These are phyloP conservation scores for Gobio occitaniae DNA, from an alignment of 2,797 vertebrate genomes.

Conservation along the genomic window DNA sequence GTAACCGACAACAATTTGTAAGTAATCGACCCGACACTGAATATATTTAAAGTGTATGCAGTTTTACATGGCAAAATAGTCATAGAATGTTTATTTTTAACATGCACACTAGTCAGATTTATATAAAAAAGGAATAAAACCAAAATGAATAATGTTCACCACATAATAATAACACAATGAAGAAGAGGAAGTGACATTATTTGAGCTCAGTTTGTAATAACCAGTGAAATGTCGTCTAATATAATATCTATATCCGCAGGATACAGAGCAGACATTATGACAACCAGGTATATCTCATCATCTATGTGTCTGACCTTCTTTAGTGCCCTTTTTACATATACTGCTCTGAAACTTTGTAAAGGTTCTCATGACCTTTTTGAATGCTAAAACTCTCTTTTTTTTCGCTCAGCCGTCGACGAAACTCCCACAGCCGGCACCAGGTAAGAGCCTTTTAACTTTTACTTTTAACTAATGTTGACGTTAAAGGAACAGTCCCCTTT, in stretches of 20 bases:
- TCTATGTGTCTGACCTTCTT: slow-evolving; percentile 4
- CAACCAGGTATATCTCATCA: slow-evolving; percentile 71
- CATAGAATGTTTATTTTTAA: too few species aligned
- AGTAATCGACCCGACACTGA: background rate
- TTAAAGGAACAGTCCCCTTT: too few species aligned
- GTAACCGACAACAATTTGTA: background rate
- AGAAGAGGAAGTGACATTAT: background rate
- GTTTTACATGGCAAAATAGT: background rate
- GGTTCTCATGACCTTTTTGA: slow-evolving; percentile 26
- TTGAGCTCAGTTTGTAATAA: background rate
- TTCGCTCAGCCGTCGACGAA: slow-evolving; percentile 90
- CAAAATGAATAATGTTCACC: background rate
- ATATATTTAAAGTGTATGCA: background rate
- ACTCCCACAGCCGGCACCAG: slow-evolving; percentile 97
- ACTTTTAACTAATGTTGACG: too few species aligned
- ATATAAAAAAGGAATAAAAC: background rate
- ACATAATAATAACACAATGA: background rate
- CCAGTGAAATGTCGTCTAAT: background rate
- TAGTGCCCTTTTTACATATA: slow-evolving; percentile 9
- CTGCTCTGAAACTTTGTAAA: slow-evolving; percentile 35
- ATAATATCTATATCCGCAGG: slow-evolving; percentile 63
- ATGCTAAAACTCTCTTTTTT: slow-evolving; percentile 5
- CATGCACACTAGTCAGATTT: background rate
- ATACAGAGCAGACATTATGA: slow-evolving; percentile 79
- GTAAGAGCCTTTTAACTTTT: slow-evolving; percentile 71